These are phyloP conservation scores for Cydia amplana DNA, from an alignment of 1,140 invertebrate genomes.

Conservation along the genomic window DNA sequence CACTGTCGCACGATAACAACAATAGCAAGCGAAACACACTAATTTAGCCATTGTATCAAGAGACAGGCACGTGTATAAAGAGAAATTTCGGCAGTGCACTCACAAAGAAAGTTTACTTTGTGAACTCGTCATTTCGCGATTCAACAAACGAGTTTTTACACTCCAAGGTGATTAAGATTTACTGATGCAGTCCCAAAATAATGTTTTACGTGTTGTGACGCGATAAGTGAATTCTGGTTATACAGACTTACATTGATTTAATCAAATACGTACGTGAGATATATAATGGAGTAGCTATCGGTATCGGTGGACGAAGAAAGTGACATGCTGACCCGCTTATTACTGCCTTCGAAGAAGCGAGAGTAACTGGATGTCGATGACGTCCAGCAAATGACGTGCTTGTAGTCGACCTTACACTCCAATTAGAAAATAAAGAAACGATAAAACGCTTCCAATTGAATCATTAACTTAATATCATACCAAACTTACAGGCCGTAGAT, in stretches of 20 bases:
- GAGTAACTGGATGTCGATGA: slow-evolving; percentile 54
- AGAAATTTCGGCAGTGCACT: slow-evolving; percentile 73
- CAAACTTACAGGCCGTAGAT: background rate
- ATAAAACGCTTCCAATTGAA: background rate
- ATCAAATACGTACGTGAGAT: slow-evolving; percentile 1
- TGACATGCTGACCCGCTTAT: slow-evolving; percentile 60
- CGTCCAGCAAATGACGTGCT: slow-evolving; percentile 38
- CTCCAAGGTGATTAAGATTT: slow-evolving; percentile 41
- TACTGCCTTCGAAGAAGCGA: slow-evolving; percentile 50
- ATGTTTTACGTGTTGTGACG: slow-evolving; percentile 26
- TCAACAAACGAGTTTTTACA: slow-evolving; percentile 59
- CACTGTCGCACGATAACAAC: slow-evolving; percentile 45
- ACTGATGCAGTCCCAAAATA: slow-evolving; percentile 28
- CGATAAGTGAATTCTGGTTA: slow-evolving; percentile 30
- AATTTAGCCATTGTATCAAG: slow-evolving; percentile 56
- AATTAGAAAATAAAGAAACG: slow-evolving; percentile 20
- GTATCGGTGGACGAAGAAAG: slow-evolving; percentile 55
- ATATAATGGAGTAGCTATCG: slow-evolving; percentile 41
- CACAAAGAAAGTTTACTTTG: slow-evolving; percentile 67
- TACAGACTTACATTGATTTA: background rate
- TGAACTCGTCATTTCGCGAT: slow-evolving; percentile 58
- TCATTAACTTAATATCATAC: background rate
- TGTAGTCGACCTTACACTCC: slow-evolving; percentile 11
- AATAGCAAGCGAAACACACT: slow-evolving; percentile 48
- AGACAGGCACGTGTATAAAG: slow-evolving; percentile 47